These are phyloP conservation scores for Prionailurus bengalensis DNA, from an alignment of 2,113 vertebrate species.

Conservation along the genomic window DNA sequence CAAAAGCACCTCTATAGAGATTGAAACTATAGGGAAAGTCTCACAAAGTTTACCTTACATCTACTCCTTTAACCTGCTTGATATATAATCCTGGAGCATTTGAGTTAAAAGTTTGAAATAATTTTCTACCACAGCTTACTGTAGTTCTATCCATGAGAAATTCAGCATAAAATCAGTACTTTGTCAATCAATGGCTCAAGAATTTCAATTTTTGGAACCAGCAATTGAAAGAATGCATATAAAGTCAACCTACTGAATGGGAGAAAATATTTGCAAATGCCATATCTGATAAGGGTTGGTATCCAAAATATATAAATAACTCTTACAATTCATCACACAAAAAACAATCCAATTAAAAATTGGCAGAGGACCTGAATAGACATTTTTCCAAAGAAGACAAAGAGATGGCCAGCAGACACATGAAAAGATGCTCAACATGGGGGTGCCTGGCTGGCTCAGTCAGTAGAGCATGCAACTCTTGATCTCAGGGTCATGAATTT, in stretches of 20 bases:
- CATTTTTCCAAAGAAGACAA: neutral
- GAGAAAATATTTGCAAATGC: neutral
- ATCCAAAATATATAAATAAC: neutral
- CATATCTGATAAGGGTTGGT: neutral
- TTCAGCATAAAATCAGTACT: slow-evolving; percentile 51
- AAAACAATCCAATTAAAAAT: neutral
- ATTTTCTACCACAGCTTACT: neutral
- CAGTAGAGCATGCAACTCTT: neutral
- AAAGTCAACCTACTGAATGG: neutral
- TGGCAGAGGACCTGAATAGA: neutral
- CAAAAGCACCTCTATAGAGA: slow-evolving; percentile 40
- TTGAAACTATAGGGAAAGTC: slow-evolving; percentile 34
- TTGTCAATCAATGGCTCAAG: slow-evolving; percentile 44
- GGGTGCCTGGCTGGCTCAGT: neutral
- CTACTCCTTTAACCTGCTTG: slow-evolving; percentile 44
- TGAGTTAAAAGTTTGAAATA: slow-evolving; percentile 57
- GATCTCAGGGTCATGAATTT: neutral
- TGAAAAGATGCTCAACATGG: neutral
- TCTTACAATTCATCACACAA: neutral
- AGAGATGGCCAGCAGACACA: neutral
- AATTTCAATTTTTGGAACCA: slow-evolving; percentile 43
- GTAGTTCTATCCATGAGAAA: slow-evolving; percentile 1
- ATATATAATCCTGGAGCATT: slow-evolving; percentile 22
- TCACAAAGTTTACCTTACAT: neutral
- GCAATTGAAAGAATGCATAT: slow-evolving; percentile 45